phyloP scores from a whole-genome alignment of 1,140 invertebrate genomes.

The Drosophila subobscura region DNA sequence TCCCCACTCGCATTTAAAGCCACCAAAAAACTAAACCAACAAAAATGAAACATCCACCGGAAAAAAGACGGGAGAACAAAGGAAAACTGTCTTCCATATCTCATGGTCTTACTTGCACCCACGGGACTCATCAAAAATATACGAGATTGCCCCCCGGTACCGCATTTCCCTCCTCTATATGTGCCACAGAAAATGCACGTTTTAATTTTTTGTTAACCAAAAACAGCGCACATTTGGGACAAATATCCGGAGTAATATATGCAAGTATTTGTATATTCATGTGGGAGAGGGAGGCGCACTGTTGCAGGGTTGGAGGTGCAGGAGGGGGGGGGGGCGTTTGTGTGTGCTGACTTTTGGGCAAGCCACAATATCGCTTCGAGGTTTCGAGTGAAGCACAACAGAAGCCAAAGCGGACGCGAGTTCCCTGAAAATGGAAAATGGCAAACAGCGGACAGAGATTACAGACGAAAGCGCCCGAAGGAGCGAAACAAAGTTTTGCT shows the following conservation, averaged over 20 bases:
- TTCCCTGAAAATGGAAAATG: constrained; percentile 64
- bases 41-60: constrained; percentile 5
- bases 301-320: not conserved
- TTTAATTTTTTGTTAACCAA: constrained; percentile 61
- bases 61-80: constrained; percentile 18
- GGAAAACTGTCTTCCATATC: constrained; percentile 29
- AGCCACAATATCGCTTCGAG: constrained; percentile 27
- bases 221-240: constrained; percentile 64
- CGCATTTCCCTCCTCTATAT: not conserved
- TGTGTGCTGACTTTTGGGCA: constrained; percentile 19
- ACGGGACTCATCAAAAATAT: constrained; percentile 59
- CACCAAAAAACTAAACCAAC: not conserved
- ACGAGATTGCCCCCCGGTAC: constrained; percentile 32
- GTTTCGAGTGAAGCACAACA: constrained; percentile 6
- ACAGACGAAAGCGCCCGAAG: constrained; percentile 64
- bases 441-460: constrained; percentile 75
- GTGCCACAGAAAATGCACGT: constrained; percentile 1
- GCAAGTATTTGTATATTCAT: constrained; percentile 52
- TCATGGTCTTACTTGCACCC: constrained; percentile 35
- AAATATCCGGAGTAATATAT: constrained; percentile 58
- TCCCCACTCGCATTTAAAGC: constrained; percentile 8
- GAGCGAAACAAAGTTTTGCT: constrained; percentile 73
- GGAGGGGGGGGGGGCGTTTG: not conserved
- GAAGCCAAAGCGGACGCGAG: constrained; percentile 56
- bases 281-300: constrained; percentile 1